Evolutionary conservation across 1,140 invertebrate genomes (phyloP).

Genomic region (Batillaria attramentaria): DNA sequence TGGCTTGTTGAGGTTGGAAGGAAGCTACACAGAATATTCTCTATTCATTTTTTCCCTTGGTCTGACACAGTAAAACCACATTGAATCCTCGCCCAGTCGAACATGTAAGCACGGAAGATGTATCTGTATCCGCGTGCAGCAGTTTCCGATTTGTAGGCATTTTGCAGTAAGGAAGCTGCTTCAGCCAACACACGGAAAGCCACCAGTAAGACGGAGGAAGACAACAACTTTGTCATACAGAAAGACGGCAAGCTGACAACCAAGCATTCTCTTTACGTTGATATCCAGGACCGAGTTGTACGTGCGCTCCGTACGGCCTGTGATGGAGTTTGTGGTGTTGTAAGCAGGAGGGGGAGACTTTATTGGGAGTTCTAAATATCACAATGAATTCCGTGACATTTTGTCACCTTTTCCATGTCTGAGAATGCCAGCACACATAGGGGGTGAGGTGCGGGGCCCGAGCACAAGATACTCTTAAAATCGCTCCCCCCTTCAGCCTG

Average conservation of each 20-base stretch:
- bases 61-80: too few species aligned
- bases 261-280: not conserved
- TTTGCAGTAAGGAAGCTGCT: too few species aligned
- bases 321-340: conserved; percentile 29
- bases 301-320: too few species aligned
- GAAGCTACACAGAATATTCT: too few species aligned
- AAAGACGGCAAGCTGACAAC: not conserved
- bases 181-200: too few species aligned
- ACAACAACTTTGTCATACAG: not conserved
- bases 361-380: conserved; percentile 42
- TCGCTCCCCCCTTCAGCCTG: conserved; percentile 29
- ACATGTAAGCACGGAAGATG: too few species aligned
- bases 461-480: conserved; percentile 35
- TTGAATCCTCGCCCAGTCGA: too few species aligned
- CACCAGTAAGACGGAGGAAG: not conserved
- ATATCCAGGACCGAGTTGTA: not conserved
- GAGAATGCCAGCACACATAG: conserved; percentile 37
- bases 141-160: too few species aligned
- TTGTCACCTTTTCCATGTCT: conserved; percentile 45
- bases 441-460: conserved; percentile 8
- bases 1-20: too few species aligned
- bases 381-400: conserved; percentile 43
- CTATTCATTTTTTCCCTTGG: too few species aligned
- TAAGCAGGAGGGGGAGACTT: conserved; percentile 28
- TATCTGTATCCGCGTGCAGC: too few species aligned